Conservation (phyloP, 30 jellyfish, hydroid and myxozoan species). For the Cassiopea andromeda region DNA sequence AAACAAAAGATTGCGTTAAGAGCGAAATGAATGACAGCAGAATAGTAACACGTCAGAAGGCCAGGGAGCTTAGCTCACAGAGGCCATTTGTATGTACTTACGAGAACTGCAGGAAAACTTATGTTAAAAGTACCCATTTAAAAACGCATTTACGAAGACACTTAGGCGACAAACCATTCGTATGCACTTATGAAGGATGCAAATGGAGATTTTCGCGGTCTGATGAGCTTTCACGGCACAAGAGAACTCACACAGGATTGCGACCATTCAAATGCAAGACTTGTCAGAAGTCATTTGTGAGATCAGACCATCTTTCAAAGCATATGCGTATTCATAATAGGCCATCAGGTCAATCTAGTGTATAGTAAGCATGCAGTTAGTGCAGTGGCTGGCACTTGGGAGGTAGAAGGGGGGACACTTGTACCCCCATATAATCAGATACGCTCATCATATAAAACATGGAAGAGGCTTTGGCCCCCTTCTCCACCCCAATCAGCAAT, state of each 20-base stretch:
- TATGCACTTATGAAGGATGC: constrained; percentile 73
- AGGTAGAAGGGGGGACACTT: too few relatives aligned
- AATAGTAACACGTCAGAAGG: constrained; percentile 21
- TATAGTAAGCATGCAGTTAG: neutral
- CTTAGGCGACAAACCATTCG: constrained; percentile 79
- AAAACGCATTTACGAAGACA: constrained; percentile 80
- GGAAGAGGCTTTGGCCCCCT: too few relatives aligned
- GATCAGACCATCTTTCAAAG: constrained; percentile 82
- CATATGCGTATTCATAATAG: constrained; percentile 60
- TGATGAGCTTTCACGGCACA: constrained; percentile 80
- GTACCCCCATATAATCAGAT: too few relatives aligned
- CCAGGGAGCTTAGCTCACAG: constrained; percentile 10
- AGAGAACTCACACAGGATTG: constrained; percentile 82
- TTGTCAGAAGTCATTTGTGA: constrained; percentile 62
- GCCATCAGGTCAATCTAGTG: neutral
- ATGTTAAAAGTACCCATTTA: constrained; percentile 75
- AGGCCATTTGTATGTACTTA: constrained; percentile 73
- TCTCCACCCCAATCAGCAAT: too few relatives aligned
- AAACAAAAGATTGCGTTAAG: neutral
- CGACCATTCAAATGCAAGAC: constrained; percentile 66
- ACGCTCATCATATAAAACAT: too few relatives aligned
- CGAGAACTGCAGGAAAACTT: constrained; percentile 69
- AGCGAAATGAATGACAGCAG: neutral
- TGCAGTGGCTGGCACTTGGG: neutral
- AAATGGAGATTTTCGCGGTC: constrained; percentile 82